Evolutionary conservation across 2,888 invertebrate species (phyloP), one percentile per base, ranked within the genome.

Genomic region (Cosmorhoe ocellata): DNA sequence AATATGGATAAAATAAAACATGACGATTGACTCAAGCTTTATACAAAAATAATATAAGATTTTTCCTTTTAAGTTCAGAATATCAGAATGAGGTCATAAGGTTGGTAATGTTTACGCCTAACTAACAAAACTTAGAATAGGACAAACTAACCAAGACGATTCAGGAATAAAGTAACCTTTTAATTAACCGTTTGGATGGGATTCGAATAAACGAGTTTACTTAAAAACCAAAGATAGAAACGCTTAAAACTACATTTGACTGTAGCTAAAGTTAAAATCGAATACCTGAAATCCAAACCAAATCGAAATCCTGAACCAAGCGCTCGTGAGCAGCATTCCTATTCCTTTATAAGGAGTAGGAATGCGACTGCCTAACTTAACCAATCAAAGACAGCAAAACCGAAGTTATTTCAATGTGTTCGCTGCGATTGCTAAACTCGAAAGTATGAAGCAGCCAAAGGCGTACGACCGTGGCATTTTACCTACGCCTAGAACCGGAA

Each of bases 391-490:
- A 30, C 39, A 27, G 32, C 26, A 26, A 33, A 32, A 44, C 31
- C 18, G 31, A 44, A 37, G 32, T 22, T 39, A 50, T 45, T 41
- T 27, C 49, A 41, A 44, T 31, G 28, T 14, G 27, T 34, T 31
- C 41, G 58, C 38, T 44, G 40, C 40, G 47, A 54, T 58, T 51
- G 54, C 56, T 50, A 60, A 60, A 56, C 60, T 51, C 48, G 49
- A 51, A 58, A 58, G 58, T 60, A 58, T 53, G 34, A 39, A 56
- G 42, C 58, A 56, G 32, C 36, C 40, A 43, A 41, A 56, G 51
- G 57, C 67, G 60, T 64, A 61, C 67, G 68, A 66, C 68, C 72
- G 65, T 74, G 72, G 69, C 74, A 72, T 75, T 73, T 73, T 67
- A 62, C 64, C 61, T 64, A 61, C 63, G 62, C 44, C 56, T 33